These are phyloP conservation scores for Dryomyza anilis DNA, from an alignment of 2,888 invertebrate genomes.

Conservation along the genomic window DNA sequence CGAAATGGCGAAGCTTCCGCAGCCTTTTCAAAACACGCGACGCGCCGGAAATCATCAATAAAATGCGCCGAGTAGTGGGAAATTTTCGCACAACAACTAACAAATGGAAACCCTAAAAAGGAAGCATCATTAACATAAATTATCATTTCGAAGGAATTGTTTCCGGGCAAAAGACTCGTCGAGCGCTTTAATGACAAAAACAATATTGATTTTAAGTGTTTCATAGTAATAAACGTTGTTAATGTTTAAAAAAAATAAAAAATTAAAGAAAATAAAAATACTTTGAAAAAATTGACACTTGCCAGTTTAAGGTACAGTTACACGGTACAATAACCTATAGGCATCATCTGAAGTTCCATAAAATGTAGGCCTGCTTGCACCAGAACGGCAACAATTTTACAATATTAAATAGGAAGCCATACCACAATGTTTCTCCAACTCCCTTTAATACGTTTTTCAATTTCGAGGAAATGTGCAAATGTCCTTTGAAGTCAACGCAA, in stretches of 20 bases:
- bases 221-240: too few relatives aligned
- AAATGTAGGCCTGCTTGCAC: slow-evolving; percentile 4
- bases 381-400: background rate
- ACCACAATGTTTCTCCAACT: slow-evolving; percentile 35
- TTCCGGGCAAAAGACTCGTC: too few relatives aligned
- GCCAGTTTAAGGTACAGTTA: too few relatives aligned
- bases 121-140: slow-evolving; percentile 60
- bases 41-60: slow-evolving; percentile 28
- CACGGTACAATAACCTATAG: too few relatives aligned
- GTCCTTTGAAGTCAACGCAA: slow-evolving; percentile 48
- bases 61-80: slow-evolving; percentile 25
- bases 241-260: too few relatives aligned
- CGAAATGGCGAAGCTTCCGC: slow-evolving; percentile 52
- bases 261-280: too few relatives aligned
- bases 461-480: slow-evolving; percentile 27
- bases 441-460: slow-evolving; percentile 24
- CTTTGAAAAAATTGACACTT: too few relatives aligned
- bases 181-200: too few relatives aligned
- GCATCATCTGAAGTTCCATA: background rate
- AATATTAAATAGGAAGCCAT: slow-evolving; percentile 36
- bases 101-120: slow-evolving; percentile 41
- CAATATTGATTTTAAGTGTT: too few relatives aligned
- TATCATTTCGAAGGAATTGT: slow-evolving; percentile 60
- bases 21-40: slow-evolving; percentile 39
- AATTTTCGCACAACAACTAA: slow-evolving; percentile 17